Evolutionary conservation across 2,113 vertebrate species (phyloP), one percentile per base, ranked within the genome.

Genomic region (Saccopteryx leptura): DNA sequence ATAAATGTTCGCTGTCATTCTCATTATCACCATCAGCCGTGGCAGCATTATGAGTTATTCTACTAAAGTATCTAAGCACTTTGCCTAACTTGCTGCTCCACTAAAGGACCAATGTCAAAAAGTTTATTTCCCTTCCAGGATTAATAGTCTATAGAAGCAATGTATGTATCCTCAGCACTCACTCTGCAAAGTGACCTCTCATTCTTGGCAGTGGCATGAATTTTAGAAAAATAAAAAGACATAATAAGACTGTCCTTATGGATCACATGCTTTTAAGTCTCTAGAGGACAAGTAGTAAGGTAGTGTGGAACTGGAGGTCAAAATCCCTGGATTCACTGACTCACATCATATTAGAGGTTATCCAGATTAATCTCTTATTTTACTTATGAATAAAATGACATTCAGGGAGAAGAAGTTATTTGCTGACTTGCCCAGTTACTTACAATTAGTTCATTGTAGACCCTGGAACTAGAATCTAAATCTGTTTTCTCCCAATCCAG

Each of bases 61-160:
- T 68, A 91, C 14, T 23, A 10, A 79, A 86, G 26, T 58, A n/a
- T 21, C 31, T 66, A 60, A 71, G 50, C 54, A 33, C 7, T 87
- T 26, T 72, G 61, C 31, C 4, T 66, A 19, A 58, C 48, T 80
- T 82, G 78, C 68, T 92, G 72, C 17, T 92, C 21, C 68, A 89
- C 21, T 50, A 14, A 93, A 2, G 26, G n/a, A 31, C 81, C 28
- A 39, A 33, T 61, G 63, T 7, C 31, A 23, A 9, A 79, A 86
- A 92, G 79, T 89, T 90, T 82, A 54, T 79, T 94, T 81, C 23
- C 26, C 39, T 58, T 78, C 46, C 50, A 50, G 26, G 56, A 95
- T 90, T 87, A 92, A 88, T 9, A 90, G 21, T 54, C 48, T 92
- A 71, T 5, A 88, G n/a, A 95, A 93, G 48, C 23, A 85, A 76